Evolutionary conservation across 2,113 vertebrate genomes (phyloP).

Genomic region (Lynx canadensis): DNA sequence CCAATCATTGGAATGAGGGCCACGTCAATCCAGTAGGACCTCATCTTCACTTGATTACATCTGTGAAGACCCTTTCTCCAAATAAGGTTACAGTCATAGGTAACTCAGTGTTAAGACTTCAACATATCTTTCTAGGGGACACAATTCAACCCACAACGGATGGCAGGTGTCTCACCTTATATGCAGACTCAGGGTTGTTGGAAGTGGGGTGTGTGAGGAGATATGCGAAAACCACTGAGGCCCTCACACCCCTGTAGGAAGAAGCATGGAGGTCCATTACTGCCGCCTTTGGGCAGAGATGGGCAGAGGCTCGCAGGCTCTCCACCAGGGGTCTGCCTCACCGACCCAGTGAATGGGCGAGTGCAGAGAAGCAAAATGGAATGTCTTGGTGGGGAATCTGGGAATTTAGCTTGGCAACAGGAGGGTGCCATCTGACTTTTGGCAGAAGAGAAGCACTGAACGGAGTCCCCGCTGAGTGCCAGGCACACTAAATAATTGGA

Average conservation of each 20-base stretch:
- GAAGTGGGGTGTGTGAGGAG: too few species aligned
- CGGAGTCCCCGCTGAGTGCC: not conserved
- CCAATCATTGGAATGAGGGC: not conserved
- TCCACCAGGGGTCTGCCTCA: not conserved
- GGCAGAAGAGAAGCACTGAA: not conserved
- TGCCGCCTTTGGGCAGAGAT: not conserved
- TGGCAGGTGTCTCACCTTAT: not conserved
- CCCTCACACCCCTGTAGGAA: not conserved
- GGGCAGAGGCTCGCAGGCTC: not conserved
- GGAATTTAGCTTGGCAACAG: not conserved
- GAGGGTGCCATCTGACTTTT: not conserved
- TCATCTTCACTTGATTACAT: not conserved
- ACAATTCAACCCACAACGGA: not conserved
- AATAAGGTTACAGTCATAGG: not conserved
- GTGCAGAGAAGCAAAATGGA: not conserved
- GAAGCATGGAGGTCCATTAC: fast-evolving
- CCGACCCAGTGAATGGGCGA: not conserved
- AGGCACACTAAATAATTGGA: not conserved
- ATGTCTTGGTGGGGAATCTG: not conserved
- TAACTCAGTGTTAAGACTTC: not conserved
- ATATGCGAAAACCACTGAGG: not conserved
- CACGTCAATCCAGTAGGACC: not conserved
- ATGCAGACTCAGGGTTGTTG: not conserved
- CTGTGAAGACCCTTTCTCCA: not conserved
- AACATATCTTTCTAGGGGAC: not conserved